Conservation (phyloP, 2,113 vertebrate species). For the Paratilapia polleni region DNA sequence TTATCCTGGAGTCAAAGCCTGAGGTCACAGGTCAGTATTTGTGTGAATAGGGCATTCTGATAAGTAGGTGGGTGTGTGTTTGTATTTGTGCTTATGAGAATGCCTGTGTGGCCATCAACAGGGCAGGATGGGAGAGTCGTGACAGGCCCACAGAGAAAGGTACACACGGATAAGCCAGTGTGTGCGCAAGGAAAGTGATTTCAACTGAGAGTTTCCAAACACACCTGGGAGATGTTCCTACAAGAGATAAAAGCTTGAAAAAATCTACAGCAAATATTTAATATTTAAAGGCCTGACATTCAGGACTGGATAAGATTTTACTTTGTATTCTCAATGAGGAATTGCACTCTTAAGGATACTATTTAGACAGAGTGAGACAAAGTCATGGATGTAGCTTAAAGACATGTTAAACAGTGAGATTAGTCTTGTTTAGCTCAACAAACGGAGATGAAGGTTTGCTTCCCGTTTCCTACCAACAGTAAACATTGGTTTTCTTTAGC, state of each 20-base stretch:
- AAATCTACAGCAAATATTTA: conserved; percentile 55
- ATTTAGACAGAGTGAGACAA: conserved; percentile 41
- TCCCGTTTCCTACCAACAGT: conserved; percentile 8
- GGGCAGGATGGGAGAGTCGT: conserved; percentile 20
- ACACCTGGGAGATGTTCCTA: conserved; percentile 64
- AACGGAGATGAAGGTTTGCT: conserved; percentile 12
- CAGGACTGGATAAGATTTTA: conserved; percentile 28
- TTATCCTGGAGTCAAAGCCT: conserved; percentile 34
- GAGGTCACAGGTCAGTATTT: conserved; percentile 53
- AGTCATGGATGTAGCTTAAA: conserved; percentile 35
- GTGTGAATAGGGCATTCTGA: conserved; percentile 10
- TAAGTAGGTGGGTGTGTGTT: conserved; percentile 47
- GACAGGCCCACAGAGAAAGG: conserved; percentile 62
- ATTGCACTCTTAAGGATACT: conserved; percentile 12
- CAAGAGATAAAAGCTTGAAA: conserved; percentile 54
- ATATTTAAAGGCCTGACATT: conserved; percentile 52
- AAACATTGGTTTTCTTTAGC: conserved; percentile 7
- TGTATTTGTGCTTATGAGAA: conserved; percentile 60
- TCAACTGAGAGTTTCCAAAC: conserved; percentile 59
- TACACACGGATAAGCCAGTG: conserved; percentile 62
- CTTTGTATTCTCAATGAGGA: conserved; percentile 36
- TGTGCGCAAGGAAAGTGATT: conserved; percentile 49
- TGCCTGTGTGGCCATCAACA: conserved; percentile 63
- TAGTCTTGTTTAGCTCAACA: conserved; percentile 38
- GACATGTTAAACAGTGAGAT: conserved; percentile 58